phyloP scores from a whole-genome alignment of 2,888 invertebrate genomes.

The Drosophila tripunctata region DNA sequence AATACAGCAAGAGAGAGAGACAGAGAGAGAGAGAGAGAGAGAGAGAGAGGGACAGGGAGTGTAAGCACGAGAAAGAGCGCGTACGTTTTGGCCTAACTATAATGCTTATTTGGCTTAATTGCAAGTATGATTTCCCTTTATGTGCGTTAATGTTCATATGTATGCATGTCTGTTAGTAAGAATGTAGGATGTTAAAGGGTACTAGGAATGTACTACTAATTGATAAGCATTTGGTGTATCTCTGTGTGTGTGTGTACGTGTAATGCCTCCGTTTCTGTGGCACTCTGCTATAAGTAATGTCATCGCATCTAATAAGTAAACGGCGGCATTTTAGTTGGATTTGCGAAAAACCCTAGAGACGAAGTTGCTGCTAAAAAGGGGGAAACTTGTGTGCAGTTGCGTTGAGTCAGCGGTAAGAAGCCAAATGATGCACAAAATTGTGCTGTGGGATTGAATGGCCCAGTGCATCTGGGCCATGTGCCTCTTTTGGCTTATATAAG shows the following conservation, averaged over 20 bases:
- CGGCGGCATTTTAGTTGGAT: background rate
- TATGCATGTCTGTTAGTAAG: no score
- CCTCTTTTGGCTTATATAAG: slow-evolving; percentile 24
- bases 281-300: slow-evolving; percentile 1
- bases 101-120: slow-evolving; percentile 33
- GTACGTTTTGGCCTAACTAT: slow-evolving; percentile 16
- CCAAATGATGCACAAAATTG: slow-evolving; percentile 31
- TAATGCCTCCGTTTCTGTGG: background rate
- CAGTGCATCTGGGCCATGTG: slow-evolving; percentile 15
- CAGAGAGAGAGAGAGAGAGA: no score
- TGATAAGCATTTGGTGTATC: slow-evolving; percentile 20
- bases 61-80: no score
- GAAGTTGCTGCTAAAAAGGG: background rate
- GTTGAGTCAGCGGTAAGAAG: slow-evolving; percentile 13
- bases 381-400: background rate
- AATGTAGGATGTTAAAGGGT: background rate
- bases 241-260: background rate
- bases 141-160: no score
- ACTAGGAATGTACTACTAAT: slow-evolving; percentile 17
- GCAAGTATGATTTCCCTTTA: slow-evolving; percentile 24
- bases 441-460: background rate
- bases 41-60: no score
- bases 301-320: slow-evolving; percentile 22
- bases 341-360: background rate
- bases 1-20: background rate